Evolutionary conservation across 2,888 invertebrate genomes (phyloP), one percentile per base, ranked within the genome.

Genomic region (Cryptophagus acutangulus): DNA sequence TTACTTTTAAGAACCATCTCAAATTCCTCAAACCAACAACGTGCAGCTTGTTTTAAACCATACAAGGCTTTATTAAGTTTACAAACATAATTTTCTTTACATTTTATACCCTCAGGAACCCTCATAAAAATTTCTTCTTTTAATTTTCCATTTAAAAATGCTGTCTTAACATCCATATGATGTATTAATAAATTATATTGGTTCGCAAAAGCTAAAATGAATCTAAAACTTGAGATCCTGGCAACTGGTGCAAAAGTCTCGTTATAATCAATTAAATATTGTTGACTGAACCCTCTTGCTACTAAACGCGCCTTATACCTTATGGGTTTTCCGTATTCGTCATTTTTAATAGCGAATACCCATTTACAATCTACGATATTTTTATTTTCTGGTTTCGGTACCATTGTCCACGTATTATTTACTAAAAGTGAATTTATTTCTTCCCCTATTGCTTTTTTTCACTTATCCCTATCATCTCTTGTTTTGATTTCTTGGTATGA

Each of bases 291-390:
- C 13, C 38, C 38, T 24, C 35, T 13, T 25, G 35, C 40, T 10
- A 40, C 40, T 26, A 40, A 35, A 9, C 40, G 15, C n/a, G 46
- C 46, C 26, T 46, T 46, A 40, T 44, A 36, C 34, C 20, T 40
- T 5, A 13, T 16, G n/a, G 42, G 38, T n/a, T 40, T 40, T 3
- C 42, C 42, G 10, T 18, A 14, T 40, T 39, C 29, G 33, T 45
- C 26, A 17, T 18, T 43, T 36, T 43, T 40, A 29, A 45, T 16
- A 9, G 18, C 26, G 28, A 45, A 45, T 38, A 38, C 38, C 45
- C 38, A 41, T 35, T 38, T 43, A 18, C 36, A 40, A 14, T 30
- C 30, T 8, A 43, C 17, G 12, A 43, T 37, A 33, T 43, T 41
- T 36, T 25, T 37, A 43, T 43, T 30, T 29, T 5, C 2, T 2